These are phyloP conservation scores for Condylostylus longicornis DNA, from an alignment of 1,140 invertebrate genomes.

Conservation along the genomic window DNA sequence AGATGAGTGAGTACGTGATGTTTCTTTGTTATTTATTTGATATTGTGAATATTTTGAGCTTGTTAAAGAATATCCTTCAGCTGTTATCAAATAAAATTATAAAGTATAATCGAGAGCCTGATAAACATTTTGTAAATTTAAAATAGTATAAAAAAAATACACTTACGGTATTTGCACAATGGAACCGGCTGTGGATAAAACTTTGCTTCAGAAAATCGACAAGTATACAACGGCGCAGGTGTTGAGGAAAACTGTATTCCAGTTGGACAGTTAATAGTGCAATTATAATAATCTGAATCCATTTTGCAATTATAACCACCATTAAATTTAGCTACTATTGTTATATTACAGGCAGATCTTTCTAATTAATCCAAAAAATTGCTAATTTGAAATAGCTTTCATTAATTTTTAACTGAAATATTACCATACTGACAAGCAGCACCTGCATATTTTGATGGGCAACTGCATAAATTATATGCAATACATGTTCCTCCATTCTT, in stretches of 20 bases:
- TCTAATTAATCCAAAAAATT: constrained; percentile 8
- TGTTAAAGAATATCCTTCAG: constrained; percentile 13
- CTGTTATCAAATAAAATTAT: constrained; percentile 13
- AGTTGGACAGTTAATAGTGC: constrained; percentile 48
- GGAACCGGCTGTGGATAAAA: constrained; percentile 57
- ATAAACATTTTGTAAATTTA: constrained; percentile 2
- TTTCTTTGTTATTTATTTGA: constrained; percentile 8
- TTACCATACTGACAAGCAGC: constrained; percentile 63
- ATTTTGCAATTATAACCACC: constrained; percentile 56
- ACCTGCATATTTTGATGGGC: constrained; percentile 52
- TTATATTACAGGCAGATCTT: constrained; percentile 19
- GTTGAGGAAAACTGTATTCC: constrained; percentile 44
- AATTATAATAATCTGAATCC: constrained; percentile 41
- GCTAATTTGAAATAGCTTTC: neutral
- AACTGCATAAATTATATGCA: constrained; percentile 57
- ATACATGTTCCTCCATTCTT: constrained; percentile 62
- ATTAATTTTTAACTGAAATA: constrained; percentile 16
- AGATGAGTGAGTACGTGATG: neutral
- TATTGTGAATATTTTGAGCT: constrained; percentile 3
- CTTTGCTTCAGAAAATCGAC: constrained; percentile 46
- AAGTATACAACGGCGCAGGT: constrained; percentile 47
- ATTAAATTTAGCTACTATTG: constrained; percentile 43
- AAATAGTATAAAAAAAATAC: constrained; percentile 1
- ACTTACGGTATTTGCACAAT: constrained; percentile 53
- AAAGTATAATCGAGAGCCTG: neutral